Evolutionary conservation across 2,113 vertebrate species (phyloP).

Genomic region (Leptocoma aspasia): DNA sequence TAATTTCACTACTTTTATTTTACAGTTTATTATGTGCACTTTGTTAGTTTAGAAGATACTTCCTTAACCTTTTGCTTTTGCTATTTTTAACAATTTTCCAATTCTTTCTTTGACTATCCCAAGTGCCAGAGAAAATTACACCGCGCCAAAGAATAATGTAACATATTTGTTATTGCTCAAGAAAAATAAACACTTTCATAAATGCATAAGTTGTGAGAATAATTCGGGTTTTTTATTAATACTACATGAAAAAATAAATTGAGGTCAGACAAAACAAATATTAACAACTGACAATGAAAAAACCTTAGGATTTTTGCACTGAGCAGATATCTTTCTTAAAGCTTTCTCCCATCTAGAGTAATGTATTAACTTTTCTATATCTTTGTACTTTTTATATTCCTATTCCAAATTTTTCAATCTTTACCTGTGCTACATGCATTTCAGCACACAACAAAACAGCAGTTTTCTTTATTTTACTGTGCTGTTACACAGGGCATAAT

Average conservation of each 20-base stretch:
- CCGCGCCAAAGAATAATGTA: neutral
- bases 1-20: neutral
- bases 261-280: neutral
- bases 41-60: neutral
- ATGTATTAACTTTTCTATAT: neutral
- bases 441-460: neutral
- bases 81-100: neutral
- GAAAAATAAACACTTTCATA: neutral
- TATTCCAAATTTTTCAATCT: neutral
- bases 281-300: neutral
- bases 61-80: neutral
- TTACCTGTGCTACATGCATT: neutral
- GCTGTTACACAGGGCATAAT: neutral
- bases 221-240: neutral
- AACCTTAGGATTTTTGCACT: neutral
- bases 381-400: neutral
- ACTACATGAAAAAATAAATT: neutral
- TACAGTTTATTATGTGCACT: neutral
- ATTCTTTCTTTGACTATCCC: neutral
- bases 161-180: neutral
- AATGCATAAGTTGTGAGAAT: neutral
- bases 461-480: neutral
- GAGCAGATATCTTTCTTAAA: neutral
- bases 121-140: neutral
- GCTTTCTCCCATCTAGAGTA: neutral